Evolutionary conservation across 2,888 invertebrate species (phyloP).

Genomic region (Portevinia maculata): DNA sequence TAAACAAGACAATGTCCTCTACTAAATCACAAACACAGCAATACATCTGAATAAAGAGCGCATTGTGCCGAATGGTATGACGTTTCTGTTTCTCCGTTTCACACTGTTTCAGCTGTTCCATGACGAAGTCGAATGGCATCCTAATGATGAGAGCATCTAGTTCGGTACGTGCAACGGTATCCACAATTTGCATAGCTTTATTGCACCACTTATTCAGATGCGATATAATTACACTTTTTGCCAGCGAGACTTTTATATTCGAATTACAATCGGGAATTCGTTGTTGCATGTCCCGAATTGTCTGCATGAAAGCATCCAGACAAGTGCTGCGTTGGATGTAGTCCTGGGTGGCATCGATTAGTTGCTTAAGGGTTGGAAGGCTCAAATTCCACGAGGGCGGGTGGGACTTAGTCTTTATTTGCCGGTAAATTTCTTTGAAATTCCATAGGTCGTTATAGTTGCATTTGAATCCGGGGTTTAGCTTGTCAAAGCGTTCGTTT

Average conservation of each 20-base stretch:
- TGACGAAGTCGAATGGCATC: slow-evolving; percentile 45
- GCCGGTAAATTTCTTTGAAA: slow-evolving; percentile 41
- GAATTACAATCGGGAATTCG: slow-evolving; percentile 14
- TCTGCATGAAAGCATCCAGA: slow-evolving; percentile 12
- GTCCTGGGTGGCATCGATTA: slow-evolving; percentile 22
- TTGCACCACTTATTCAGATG: slow-evolving; percentile 34
- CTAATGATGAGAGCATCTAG: slow-evolving; percentile 20
- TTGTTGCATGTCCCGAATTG: slow-evolving; percentile 23
- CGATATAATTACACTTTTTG: slow-evolving; percentile 13
- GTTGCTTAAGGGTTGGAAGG: slow-evolving; percentile 27
- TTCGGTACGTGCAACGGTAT: slow-evolving; percentile 1
- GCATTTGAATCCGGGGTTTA: slow-evolving; percentile 55
- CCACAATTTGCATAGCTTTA: slow-evolving; percentile 38
- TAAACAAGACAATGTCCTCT: slow-evolving; percentile 43
- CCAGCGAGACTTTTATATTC: slow-evolving; percentile 21
- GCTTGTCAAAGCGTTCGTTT: slow-evolving; percentile 36
- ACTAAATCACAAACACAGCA: slow-evolving; percentile 41
- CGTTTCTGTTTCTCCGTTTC: slow-evolving; percentile 22
- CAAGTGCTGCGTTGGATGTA: slow-evolving; percentile 24
- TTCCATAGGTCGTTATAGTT: neutral
- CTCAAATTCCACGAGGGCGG: slow-evolving; percentile 35
- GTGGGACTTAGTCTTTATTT: slow-evolving; percentile 9
- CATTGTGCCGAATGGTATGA: slow-evolving; percentile 25
- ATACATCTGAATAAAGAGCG: slow-evolving; percentile 43
- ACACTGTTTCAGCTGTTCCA: slow-evolving; percentile 25